Conservation (phyloP, 2,888 invertebrate genomes). For the Lydus trimaculatus region DNA sequence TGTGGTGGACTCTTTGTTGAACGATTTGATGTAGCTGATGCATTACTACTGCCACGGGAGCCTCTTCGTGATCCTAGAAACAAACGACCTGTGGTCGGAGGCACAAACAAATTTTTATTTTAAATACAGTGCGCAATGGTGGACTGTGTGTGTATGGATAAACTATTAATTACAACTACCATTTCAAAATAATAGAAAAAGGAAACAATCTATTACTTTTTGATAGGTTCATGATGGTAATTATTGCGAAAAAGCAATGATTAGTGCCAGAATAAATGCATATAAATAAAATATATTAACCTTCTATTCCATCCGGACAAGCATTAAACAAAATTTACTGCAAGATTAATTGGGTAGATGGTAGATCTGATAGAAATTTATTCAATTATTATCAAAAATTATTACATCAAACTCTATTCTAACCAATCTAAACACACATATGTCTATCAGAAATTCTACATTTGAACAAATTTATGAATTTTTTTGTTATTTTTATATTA, state of each 20-base stretch:
- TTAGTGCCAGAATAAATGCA: conserved; percentile 17
- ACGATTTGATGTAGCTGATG: conserved; percentile 76
- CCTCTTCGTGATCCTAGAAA: conserved; percentile 71
- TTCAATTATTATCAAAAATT: not conserved
- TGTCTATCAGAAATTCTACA: not conserved
- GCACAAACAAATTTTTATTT: not conserved
- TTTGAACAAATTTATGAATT: no score
- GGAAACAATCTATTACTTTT: not conserved
- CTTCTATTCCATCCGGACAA: conserved; percentile 31
- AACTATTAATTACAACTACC: not conserved
- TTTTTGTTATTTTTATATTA: not conserved
- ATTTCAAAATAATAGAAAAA: not conserved
- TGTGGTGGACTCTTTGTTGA: conserved; percentile 68
- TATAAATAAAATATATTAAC: conserved; percentile 26
- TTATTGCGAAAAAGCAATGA: conserved; percentile 20
- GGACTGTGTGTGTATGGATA: conserved; percentile 12
- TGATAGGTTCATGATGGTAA: not conserved
- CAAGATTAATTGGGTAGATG: conserved; percentile 13
- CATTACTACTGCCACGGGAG: conserved; percentile 79
- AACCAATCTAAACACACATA: not conserved
- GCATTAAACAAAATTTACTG: conserved; percentile 30
- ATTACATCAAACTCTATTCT: not conserved
- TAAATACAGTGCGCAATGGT: conserved; percentile 33
- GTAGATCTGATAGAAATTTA: not conserved
- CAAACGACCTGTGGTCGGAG: conserved; percentile 54